Evolutionary conservation across 2,113 vertebrate genomes (phyloP).

Genomic region (Mobula hypostoma): DNA sequence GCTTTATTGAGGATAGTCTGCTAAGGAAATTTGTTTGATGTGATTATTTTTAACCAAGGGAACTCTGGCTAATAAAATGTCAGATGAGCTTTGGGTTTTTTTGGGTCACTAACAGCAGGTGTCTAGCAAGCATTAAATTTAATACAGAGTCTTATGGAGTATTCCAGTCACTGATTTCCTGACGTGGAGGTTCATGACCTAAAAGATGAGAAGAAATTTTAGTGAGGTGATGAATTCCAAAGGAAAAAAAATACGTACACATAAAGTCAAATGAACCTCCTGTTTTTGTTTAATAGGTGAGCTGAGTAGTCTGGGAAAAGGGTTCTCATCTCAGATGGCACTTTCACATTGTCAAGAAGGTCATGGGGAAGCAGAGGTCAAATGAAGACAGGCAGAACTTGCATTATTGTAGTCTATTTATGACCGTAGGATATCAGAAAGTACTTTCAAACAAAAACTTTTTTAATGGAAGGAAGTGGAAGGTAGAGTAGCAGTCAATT

Average conservation of each 20-base stretch:
- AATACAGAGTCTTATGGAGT: background rate
- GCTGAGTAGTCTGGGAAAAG: conserved; percentile 18
- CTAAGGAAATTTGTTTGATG: conserved; percentile 29
- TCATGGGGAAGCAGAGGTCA: conserved; percentile 23
- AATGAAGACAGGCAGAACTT: background rate
- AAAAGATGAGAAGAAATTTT: conserved; percentile 28
- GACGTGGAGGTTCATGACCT: conserved; percentile 14
- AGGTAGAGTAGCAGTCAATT: background rate
- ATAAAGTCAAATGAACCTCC: background rate
- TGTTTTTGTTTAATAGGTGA: conserved; percentile 10
- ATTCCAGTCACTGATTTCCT: background rate
- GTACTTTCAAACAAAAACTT: background rate
- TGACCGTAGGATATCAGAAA: background rate
- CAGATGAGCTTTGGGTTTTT: conserved; percentile 21
- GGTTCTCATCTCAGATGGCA: background rate
- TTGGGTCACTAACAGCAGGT: conserved; percentile 20
- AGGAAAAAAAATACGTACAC: background rate
- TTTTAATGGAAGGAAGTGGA: background rate
- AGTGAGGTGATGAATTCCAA: conserved; percentile 17
- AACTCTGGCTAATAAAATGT: conserved; percentile 27
- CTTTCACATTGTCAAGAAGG: background rate
- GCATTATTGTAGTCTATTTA: background rate
- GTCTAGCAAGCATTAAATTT: conserved; percentile 1
- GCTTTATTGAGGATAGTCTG: conserved; percentile 17
- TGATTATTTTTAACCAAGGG: conserved; percentile 26